Conservation (phyloP, 2,888 invertebrate genomes). For the Agonum fuliginosum region DNA sequence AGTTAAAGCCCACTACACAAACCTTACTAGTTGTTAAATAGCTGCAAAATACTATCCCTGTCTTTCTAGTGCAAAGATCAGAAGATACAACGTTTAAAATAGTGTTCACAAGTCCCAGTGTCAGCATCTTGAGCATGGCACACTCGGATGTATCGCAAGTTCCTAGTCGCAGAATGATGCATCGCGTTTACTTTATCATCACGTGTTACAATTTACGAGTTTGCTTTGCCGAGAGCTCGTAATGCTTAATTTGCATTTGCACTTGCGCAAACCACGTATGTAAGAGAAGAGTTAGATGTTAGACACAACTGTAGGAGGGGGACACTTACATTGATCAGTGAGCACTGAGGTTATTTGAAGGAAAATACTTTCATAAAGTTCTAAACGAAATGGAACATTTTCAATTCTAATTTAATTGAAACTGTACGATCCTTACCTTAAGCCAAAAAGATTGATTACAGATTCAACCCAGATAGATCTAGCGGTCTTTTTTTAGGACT, state of each 20-base stretch:
- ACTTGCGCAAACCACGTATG: constrained; percentile 11
- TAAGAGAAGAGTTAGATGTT: background rate
- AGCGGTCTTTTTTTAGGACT: too few relatives aligned
- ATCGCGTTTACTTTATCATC: constrained; percentile 47
- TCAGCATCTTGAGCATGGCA: background rate
- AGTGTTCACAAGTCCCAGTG: constrained; percentile 12
- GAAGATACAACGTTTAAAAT: constrained; percentile 26
- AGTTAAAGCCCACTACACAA: background rate
- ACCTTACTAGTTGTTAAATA: constrained; percentile 23
- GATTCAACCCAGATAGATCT: too few relatives aligned
- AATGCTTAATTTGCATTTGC: constrained; percentile 44
- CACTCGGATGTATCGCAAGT: constrained; percentile 22
- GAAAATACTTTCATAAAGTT: too few relatives aligned
- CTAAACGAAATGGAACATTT: too few relatives aligned
- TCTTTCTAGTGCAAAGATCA: constrained; percentile 35
- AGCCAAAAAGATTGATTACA: too few relatives aligned
- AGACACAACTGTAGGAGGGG: too few relatives aligned
- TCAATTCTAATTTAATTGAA: too few relatives aligned
- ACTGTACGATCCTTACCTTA: too few relatives aligned
- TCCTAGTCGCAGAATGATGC: constrained; percentile 45
- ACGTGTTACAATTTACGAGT: constrained; percentile 54
- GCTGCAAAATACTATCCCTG: constrained; percentile 30
- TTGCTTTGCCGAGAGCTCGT: constrained; percentile 46
- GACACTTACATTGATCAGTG: too few relatives aligned
- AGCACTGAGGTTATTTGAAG: too few relatives aligned